phyloP scores from a whole-genome alignment of 35 echinoderm and acorn worm genomes.

The Holothuria glaberrima region DNA sequence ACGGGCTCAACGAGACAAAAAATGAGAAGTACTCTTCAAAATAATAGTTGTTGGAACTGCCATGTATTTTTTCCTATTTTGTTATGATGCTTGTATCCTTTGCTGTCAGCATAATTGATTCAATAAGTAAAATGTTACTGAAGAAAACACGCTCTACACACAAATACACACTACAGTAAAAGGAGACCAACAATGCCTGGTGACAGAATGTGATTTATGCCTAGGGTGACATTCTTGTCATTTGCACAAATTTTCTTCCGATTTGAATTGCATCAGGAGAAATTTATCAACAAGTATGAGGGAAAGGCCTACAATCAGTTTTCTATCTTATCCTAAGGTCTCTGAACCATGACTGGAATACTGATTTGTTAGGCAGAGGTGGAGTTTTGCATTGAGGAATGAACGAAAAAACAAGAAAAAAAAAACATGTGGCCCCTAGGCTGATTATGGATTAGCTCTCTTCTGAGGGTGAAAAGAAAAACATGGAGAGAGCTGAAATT shows the following conservation, averaged over 20 bases:
- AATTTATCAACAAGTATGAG: conserved; percentile 10
- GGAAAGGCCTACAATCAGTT: background rate
- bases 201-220: background rate
- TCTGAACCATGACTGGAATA: conserved; percentile 43
- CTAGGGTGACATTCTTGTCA: conserved; percentile 17
- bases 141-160: too few relatives aligned
- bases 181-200: too few relatives aligned
- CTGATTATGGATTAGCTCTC: conserved; percentile 16
- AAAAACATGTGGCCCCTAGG: background rate
- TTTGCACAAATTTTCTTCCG: conserved; percentile 23
- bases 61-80: too few relatives aligned
- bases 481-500: background rate
- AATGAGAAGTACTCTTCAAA: too few relatives aligned
- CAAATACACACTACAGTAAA: too few relatives aligned
- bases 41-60: too few relatives aligned
- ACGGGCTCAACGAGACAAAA: too few relatives aligned
- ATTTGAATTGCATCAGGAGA: conserved; percentile 13
- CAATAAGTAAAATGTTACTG: too few relatives aligned
- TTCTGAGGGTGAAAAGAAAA: conserved; percentile 27
- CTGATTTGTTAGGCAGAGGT: background rate
- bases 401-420: background rate
- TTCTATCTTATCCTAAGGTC: conserved; percentile 1
- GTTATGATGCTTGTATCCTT: too few relatives aligned
- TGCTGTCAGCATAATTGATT: too few relatives aligned
- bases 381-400: background rate